Percentiles rank a stretch among this genome's conserved stretches.
Evolutionary conservation across 2,113 vertebrate species (phyloP).

Genomic region (Orthonyx spaldingii): DNA sequence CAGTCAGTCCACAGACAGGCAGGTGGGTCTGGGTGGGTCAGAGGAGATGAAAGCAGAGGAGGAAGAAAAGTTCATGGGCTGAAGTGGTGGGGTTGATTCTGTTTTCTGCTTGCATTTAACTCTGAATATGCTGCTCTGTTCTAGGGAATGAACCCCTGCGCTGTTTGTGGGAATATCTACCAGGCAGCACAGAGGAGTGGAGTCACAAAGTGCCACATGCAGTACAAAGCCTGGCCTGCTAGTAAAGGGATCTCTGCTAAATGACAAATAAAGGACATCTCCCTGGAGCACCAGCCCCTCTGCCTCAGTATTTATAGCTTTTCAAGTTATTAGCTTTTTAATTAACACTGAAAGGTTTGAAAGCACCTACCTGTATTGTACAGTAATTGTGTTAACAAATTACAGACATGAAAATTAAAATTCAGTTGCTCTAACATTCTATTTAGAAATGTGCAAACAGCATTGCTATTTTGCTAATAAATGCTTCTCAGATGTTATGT

Average conservation of each 20-base stretch:
- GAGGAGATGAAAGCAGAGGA: not conserved
- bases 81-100: not conserved
- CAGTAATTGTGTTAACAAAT: slow-evolving; percentile 72
- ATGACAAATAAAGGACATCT: slow-evolving; percentile 57
- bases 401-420: slow-evolving; percentile 66
- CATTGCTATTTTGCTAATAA: slow-evolving; percentile 64
- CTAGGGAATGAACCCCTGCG: not conserved
- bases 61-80: not conserved
- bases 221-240: not conserved
- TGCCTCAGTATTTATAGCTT: slow-evolving; percentile 58
- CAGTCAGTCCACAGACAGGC: not conserved
- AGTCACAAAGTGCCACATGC: not conserved
- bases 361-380: slow-evolving; percentile 59
- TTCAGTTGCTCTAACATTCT: slow-evolving; percentile 61
- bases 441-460: slow-evolving; percentile 65
- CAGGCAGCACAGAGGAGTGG: not conserved
- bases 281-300: not conserved
- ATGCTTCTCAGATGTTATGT: slow-evolving; percentile 54
- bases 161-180: not conserved
- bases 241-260: slow-evolving; percentile 24
- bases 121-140: not conserved
- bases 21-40: not conserved
- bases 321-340: slow-evolving; percentile 74
- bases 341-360: slow-evolving; percentile 71
- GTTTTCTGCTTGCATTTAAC: not conserved